phyloP scores from a whole-genome alignment of 1,140 invertebrate species.

The Drosophila lacertosa region DNA sequence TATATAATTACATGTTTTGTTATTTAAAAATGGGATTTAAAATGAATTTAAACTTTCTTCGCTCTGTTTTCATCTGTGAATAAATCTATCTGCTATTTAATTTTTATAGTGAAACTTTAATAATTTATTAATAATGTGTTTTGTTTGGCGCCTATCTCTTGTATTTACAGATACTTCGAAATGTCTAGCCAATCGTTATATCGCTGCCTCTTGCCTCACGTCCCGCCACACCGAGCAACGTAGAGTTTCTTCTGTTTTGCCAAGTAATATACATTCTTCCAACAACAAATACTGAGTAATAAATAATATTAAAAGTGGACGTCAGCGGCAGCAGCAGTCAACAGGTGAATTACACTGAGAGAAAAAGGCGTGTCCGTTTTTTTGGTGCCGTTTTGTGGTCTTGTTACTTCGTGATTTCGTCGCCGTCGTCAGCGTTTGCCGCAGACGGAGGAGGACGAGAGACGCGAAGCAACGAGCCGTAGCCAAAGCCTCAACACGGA shows the following conservation, averaged over 20 bases:
- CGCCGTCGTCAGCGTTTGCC: slow-evolving; percentile 71
- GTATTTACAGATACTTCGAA: slow-evolving; percentile 33
- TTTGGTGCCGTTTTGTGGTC: slow-evolving; percentile 57
- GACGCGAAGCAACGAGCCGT: slow-evolving; percentile 77
- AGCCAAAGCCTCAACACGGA: slow-evolving; percentile 78
- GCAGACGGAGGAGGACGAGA: slow-evolving; percentile 75
- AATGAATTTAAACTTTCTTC: too few species aligned
- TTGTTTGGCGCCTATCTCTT: not conserved
- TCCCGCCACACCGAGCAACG: slow-evolving; percentile 41
- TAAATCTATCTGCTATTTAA: too few species aligned
- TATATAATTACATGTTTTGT: too few species aligned
- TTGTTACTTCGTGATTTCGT: slow-evolving; percentile 79
- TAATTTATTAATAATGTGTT: not conserved
- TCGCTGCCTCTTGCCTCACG: slow-evolving; percentile 39
- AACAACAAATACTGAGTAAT: not conserved
- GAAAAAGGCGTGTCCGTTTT: slow-evolving; percentile 31
- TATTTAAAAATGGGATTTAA: too few species aligned
- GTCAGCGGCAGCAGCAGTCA: not conserved
- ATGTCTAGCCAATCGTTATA: slow-evolving; percentile 21
- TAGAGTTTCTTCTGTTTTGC: slow-evolving; percentile 38
- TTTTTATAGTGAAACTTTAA: not conserved
- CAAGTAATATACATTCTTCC: slow-evolving; percentile 22
- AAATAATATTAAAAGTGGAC: not conserved
- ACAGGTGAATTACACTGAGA: slow-evolving; percentile 33
- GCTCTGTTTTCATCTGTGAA: too few species aligned